Conservation (phyloP, 2,888 invertebrate species). For the Mythimna impura region DNA sequence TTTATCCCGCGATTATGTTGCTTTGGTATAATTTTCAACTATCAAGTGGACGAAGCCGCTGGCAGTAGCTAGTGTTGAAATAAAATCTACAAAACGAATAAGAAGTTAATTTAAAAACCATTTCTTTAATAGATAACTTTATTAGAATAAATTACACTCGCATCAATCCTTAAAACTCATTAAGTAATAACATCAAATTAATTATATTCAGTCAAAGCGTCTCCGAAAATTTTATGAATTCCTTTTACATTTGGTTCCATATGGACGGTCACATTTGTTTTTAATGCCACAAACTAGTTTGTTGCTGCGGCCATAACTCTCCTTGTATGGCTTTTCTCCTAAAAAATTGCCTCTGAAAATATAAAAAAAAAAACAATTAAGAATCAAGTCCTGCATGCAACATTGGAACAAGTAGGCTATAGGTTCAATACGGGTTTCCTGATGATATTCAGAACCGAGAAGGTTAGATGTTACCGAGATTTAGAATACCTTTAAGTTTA, state of each 20-base stretch:
- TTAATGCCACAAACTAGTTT: slow-evolving; percentile 69
- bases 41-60: too few species aligned
- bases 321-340: slow-evolving; percentile 73
- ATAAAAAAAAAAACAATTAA: slow-evolving; percentile 6
- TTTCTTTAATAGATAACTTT: neutral
- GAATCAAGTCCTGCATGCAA: neutral
- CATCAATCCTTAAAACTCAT: neutral
- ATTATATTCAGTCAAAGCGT: neutral
- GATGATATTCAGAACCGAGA: neutral
- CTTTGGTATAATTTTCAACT: too few species aligned
- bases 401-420: neutral
- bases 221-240: neutral
- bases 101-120: neutral
- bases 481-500: neutral
- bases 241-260: slow-evolving; percentile 69
- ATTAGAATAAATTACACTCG: neutral
- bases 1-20: too few species aligned
- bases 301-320: slow-evolving; percentile 53
- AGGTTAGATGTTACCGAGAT: neutral
- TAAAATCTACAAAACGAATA: neutral
- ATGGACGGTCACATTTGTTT: slow-evolving; percentile 69
- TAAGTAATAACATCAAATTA: neutral
- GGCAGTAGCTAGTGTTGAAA: neutral
- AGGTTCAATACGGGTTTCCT: neutral
- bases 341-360: slow-evolving; percentile 79